These are phyloP conservation scores for Elymnias hypermnestra DNA, from an alignment of 1,140 invertebrate species.

Conservation along the genomic window DNA sequence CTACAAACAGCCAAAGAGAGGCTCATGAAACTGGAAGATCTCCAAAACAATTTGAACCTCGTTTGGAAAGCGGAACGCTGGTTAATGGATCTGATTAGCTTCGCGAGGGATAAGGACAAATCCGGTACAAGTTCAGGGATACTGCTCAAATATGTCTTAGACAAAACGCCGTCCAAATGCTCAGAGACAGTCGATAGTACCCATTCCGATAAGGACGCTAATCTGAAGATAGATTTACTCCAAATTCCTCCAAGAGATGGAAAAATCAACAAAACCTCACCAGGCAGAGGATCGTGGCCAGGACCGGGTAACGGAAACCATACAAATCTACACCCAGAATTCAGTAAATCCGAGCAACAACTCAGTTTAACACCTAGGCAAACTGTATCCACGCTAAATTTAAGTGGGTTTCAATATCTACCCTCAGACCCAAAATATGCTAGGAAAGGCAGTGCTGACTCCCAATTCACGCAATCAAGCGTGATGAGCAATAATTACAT, in stretches of 20 bases:
- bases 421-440: constrained; percentile 71
- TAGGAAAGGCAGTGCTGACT: constrained; percentile 80
- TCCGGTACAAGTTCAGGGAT: constrained; percentile 59
- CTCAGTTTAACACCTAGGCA: constrained; percentile 76
- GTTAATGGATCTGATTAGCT: constrained; percentile 95
- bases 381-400: constrained; percentile 65
- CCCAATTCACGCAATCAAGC: constrained; percentile 71
- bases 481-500: constrained; percentile 71
- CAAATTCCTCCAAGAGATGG: constrained; percentile 84
- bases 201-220: constrained; percentile 41
- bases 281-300: constrained; percentile 88
- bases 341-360: constrained; percentile 90
- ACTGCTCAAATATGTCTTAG: constrained; percentile 65
- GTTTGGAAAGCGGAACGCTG: constrained; percentile 96
- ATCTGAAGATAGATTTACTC: constrained; percentile 75
- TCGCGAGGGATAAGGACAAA: constrained; percentile 88
- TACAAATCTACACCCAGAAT: constrained; percentile 79
- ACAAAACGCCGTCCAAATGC: constrained; percentile 58
- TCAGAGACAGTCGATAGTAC: constrained; percentile 31
- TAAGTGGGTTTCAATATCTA: constrained; percentile 73
- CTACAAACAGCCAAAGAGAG: constrained; percentile 90
- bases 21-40: constrained; percentile 86
- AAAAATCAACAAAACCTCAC: constrained; percentile 85
- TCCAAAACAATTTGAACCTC: constrained; percentile 87
- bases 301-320: constrained; percentile 79